phyloP scores from a whole-genome alignment of 2,797 vertebrate species.

The Cetoscarus ocellatus region DNA sequence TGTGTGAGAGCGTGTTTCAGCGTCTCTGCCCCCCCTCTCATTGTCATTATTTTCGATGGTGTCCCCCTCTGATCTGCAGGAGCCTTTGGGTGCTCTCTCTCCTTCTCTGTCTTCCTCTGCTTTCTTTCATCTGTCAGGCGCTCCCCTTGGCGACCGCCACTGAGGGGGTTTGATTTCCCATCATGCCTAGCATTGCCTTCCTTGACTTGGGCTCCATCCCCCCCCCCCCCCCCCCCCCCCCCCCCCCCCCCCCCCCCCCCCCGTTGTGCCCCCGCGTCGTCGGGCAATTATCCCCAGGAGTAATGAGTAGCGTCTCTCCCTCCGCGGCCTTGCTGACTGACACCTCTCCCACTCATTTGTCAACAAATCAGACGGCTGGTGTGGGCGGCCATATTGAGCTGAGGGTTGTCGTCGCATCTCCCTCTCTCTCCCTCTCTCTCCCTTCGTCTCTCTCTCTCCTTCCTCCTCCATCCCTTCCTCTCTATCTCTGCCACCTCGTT shows the following conservation, averaged over 20 bases:
- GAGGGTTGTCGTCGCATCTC: slow-evolving; percentile 77
- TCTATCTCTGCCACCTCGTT: slow-evolving; percentile 82
- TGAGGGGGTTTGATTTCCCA: slow-evolving; percentile 83
- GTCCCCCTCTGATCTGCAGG: slow-evolving; percentile 81
- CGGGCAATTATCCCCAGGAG: slow-evolving; percentile 85
- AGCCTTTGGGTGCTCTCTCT: slow-evolving; percentile 77
- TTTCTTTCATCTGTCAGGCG: slow-evolving; percentile 83
- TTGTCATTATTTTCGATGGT: slow-evolving; percentile 86
- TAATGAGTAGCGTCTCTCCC: slow-evolving; percentile 85
- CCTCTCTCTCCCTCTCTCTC: slow-evolving; percentile 60
- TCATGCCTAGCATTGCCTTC: slow-evolving; percentile 78
- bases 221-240: slow-evolving; percentile 45
- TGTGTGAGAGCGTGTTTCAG: slow-evolving; percentile 67
- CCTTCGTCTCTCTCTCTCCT: slow-evolving; percentile 48
- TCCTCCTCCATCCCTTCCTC: slow-evolving; percentile 77
- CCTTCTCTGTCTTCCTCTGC: slow-evolving; percentile 68
- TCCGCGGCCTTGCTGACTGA: slow-evolving; percentile 78
- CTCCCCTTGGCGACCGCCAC: slow-evolving; percentile 77
- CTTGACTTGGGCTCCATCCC: slow-evolving; percentile 56
- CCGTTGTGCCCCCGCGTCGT: slow-evolving; percentile 78
- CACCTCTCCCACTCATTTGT: slow-evolving; percentile 89
- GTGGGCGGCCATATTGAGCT: slow-evolving; percentile 86
- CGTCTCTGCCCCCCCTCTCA: slow-evolving; percentile 48
- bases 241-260: slow-evolving; percentile 44
- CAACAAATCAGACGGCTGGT: slow-evolving; percentile 87